Evolutionary conservation across 2,797 vertebrate species (phyloP).

Genomic region (Gobio occitaniae): DNA sequence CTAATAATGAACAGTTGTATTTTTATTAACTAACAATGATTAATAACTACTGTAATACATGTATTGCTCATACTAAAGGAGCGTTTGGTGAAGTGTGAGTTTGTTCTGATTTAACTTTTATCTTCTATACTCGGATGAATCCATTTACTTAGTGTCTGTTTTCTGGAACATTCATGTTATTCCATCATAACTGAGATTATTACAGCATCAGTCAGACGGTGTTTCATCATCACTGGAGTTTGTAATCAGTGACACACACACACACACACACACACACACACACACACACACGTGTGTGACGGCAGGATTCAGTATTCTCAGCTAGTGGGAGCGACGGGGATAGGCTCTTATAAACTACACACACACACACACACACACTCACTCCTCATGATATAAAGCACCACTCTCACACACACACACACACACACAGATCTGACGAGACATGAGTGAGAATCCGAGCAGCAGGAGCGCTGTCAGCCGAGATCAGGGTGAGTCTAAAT

Average conservation of each 20-base stretch:
- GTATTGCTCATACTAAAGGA: not conserved
- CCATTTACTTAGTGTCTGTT: not conserved
- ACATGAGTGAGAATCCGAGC: not conserved
- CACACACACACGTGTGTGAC: not conserved
- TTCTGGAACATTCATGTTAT: not conserved
- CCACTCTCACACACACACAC: not conserved
- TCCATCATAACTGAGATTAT: not conserved
- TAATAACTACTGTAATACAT: not conserved
- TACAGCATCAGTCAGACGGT: not conserved
- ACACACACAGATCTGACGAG: not conserved
- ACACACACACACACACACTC: not conserved
- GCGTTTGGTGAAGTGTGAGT: too few species aligned
- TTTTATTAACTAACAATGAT: not conserved
- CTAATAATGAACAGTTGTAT: not conserved
- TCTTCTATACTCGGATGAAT: not conserved
- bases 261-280: not conserved
- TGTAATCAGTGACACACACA: not conserved
- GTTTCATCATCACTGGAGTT: not conserved
- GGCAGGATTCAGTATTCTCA: not conserved
- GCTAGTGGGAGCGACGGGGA: not conserved
- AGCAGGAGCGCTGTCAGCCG: not conserved
- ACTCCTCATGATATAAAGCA: not conserved
- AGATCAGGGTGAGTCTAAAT: slow-evolving; percentile 16
- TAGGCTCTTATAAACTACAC: not conserved
- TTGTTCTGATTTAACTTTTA: not conserved